Evolutionary conservation across 2,888 invertebrate genomes (phyloP), one percentile per base, ranked within the genome.

Genomic region (Cerceris rybyensis): DNA sequence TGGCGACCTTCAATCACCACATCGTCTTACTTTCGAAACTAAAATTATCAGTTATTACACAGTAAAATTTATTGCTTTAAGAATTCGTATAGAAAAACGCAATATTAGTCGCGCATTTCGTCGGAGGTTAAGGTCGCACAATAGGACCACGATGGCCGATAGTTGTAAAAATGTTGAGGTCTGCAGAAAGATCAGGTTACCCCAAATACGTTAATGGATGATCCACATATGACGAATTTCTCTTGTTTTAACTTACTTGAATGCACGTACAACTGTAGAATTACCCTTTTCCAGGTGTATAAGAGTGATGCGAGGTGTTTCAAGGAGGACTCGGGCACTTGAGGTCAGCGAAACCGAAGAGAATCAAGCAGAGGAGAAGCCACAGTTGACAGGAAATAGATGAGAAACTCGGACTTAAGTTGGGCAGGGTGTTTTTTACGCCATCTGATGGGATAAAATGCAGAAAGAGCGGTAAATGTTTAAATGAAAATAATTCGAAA

Each of bases 261-360:
- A 87, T 85, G 85, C 90, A 91, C 90, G 88, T 91, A 88, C 83
- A 87, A 88, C 84, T 83, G 88, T 87, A 90, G 85, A 91, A 89
- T 80, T 84, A 88, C 88, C 88, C 89, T 87, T 89, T 87, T 87
- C 82, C 84, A 88, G 87, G 85, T 86, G 86, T 85, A 78, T 71
- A 79, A 79, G 70, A 86, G 74, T 80, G 84, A 87, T 81, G 85
- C 82, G 85, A 87, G 84, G 81, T 88, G 85, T 86, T 87, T 83
- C 82, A 87, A 90, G 87, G 86, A 89, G 88, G 86, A 90, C 87
- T 88, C 85, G 80, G 76, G 82, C 80, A 87, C 82, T 85, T 82
- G 85, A 86, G 88, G 86, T 88, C 89, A 89, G 88, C 84, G 84
- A 89, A 88, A 88, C 84, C 85, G 83, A 88, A 84, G 86, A 82